These are phyloP conservation scores for Pristionchus arcanus DNA, from an alignment of 2,888 invertebrate genomes.

Conservation along the genomic window DNA sequence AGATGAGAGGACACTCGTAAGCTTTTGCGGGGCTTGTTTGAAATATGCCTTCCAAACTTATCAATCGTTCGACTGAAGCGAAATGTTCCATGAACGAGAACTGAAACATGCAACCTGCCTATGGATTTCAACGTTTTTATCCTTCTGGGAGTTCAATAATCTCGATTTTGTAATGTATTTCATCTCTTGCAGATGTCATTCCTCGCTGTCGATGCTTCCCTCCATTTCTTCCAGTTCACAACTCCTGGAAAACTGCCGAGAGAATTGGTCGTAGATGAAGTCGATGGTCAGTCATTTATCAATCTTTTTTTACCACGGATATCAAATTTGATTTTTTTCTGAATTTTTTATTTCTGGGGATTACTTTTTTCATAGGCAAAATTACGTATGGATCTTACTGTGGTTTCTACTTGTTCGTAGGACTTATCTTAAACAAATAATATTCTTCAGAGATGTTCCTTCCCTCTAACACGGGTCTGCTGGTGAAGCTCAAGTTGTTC, in stretches of 20 bases:
- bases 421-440: background rate
- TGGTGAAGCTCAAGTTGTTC: conserved; percentile 92
- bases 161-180: background rate
- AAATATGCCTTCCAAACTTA: background rate
- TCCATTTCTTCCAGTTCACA: conserved; percentile 89
- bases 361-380: background rate
- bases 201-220: conserved; percentile 91
- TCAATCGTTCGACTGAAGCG: no score
- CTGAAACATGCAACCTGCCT: no score
- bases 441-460: conserved; percentile 89
- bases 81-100: background rate
- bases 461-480: conserved; percentile 92
- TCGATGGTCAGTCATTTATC: conserved; percentile 86
- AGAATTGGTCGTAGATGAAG: conserved; percentile 87
- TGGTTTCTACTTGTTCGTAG: background rate
- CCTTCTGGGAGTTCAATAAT: background rate
- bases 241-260: conserved; percentile 79
- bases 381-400: background rate
- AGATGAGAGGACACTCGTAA: conserved; percentile 90
- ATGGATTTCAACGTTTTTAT: background rate
- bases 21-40: conserved; percentile 7
- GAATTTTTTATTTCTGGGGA: background rate
- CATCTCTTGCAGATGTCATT: conserved; percentile 86
- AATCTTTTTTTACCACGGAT: background rate
- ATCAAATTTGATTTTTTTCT: background rate